Conservation (phyloP, 2,113 vertebrate genomes). For the Sphyrna mokarran region DNA sequence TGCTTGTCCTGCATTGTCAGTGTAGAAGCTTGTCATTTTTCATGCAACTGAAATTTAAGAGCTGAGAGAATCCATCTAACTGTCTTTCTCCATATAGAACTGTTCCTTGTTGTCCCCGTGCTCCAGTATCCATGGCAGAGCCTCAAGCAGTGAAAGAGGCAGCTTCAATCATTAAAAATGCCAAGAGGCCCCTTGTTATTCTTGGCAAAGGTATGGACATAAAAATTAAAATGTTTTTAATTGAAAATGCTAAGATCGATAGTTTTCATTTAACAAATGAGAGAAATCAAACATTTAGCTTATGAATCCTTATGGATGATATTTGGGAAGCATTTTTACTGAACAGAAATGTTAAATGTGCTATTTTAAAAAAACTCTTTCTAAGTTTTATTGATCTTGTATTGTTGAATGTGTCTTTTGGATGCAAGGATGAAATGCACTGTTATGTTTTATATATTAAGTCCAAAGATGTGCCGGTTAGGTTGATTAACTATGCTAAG, state of each 20-base stretch:
- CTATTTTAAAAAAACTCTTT: not conserved
- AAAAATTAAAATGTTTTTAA: not conserved
- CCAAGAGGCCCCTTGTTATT: constrained; percentile 78
- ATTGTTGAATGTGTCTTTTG: not conserved
- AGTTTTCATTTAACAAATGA: not conserved
- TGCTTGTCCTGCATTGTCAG: not conserved
- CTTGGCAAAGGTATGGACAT: constrained; percentile 78
- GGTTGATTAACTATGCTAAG: too few species aligned
- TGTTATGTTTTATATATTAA: not conserved
- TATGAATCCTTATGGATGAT: not conserved
- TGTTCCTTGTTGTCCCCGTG: constrained; percentile 64
- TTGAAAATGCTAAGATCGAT: not conserved
- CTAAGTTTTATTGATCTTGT: not conserved
- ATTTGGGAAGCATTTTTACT: not conserved
- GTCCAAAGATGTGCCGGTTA: too few species aligned
- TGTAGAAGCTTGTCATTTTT: not conserved
- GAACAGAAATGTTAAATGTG: not conserved
- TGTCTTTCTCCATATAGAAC: constrained; percentile 53
- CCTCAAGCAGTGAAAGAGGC: constrained; percentile 56
- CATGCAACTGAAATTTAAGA: not conserved
- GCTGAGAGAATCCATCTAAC: not conserved
- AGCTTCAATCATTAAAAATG: constrained; percentile 55
- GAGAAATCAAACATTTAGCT: not conserved
- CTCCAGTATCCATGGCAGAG: constrained; percentile 70
- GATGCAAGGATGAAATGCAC: not conserved